These are phyloP conservation scores for Lacerta bilineata DNA, from an alignment of 2,797 vertebrate species.

Conservation along the genomic window DNA sequence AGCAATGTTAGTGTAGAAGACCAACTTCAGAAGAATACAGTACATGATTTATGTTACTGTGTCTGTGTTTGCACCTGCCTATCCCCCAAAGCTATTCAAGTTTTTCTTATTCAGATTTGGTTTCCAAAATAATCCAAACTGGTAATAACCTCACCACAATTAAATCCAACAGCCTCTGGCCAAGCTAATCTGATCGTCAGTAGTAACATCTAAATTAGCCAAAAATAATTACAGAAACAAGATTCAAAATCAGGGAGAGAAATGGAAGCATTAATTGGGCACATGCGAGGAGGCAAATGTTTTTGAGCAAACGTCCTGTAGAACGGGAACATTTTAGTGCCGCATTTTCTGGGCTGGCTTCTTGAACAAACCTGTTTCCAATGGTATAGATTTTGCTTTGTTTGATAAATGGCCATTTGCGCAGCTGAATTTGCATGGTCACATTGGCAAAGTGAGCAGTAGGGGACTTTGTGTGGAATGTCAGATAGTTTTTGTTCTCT, in stretches of 20 bases:
- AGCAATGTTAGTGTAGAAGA: background rate
- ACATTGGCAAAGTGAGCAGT: background rate
- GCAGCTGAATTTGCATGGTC: background rate
- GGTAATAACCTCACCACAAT: slow-evolving; percentile 11
- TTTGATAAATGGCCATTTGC: background rate
- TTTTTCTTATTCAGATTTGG: background rate
- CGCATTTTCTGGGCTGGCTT: background rate
- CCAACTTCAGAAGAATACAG: background rate
- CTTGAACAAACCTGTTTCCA: background rate
- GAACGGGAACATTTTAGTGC: background rate
- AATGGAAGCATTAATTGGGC: background rate
- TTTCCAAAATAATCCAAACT: slow-evolving; percentile 10
- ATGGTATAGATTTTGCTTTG: background rate
- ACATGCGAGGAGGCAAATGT: background rate
- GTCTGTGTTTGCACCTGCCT: background rate
- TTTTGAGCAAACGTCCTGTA: background rate
- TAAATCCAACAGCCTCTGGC: background rate
- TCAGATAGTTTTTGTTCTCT: background rate
- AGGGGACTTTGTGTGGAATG: background rate
- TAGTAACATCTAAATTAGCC: slow-evolving; percentile 7
- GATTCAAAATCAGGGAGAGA: background rate
- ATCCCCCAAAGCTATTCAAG: slow-evolving; percentile 6
- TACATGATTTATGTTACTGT: background rate
- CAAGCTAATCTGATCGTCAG: slow-evolving; percentile 16
- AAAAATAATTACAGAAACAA: slow-evolving; percentile 18